A percentile compares a stretch with the other conserved stretches of the same genome.
Conservation (phyloP, 1,140 invertebrate species). For the Polypedilum pembai region DNA sequence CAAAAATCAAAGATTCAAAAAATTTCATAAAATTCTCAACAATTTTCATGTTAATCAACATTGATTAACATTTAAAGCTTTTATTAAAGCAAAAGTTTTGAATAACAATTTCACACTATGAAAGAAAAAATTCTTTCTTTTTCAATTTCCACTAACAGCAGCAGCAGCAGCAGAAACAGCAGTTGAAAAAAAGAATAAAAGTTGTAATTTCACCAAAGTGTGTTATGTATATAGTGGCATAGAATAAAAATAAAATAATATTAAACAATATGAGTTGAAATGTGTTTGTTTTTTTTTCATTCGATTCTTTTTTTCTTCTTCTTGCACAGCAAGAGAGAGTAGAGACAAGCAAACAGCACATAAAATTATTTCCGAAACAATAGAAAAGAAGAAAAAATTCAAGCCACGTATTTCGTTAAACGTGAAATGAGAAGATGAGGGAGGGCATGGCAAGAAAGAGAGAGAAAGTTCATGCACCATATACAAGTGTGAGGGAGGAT, state of each 20-base stretch:
- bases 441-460: neutral
- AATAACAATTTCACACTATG: no score
- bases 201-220: neutral
- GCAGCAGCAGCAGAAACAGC: neutral
- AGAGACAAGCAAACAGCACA: conserved; percentile 20
- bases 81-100: no score
- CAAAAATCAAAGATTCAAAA: no score
- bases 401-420: conserved; percentile 24
- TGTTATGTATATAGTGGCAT: neutral
- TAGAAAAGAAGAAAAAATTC: neutral
- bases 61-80: no score
- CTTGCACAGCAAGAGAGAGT: neutral
- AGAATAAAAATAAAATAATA: neutral
- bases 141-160: no score
- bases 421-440: conserved; percentile 6
- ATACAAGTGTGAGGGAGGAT: neutral
- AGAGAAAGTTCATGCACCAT: conserved; percentile 8
- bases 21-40: neutral
- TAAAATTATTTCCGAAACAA: conserved; percentile 25
- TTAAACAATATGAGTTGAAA: conserved; percentile 6
- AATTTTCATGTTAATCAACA: no score
- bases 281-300: conserved; percentile 14
- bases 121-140: no score
- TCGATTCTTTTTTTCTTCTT: neutral
- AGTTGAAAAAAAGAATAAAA: neutral